Percentiles rank a stretch among this genome's conserved stretches.
phyloP scores from a whole-genome alignment of 2,888 invertebrate species.

The Hedychridium roseum region DNA sequence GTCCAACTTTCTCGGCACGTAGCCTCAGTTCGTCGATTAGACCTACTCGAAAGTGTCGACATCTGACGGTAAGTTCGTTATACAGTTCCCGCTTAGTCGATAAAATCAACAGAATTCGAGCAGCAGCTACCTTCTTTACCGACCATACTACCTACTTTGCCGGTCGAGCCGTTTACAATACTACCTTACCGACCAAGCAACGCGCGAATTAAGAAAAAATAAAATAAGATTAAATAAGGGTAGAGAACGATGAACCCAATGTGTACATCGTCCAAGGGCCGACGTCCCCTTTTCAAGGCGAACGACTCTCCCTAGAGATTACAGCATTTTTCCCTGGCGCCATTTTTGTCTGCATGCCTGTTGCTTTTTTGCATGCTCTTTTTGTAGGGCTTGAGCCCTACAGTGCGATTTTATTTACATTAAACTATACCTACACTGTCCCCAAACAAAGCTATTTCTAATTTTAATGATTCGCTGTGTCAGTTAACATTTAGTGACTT shows the following conservation, averaged over 20 bases:
- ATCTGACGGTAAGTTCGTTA: constrained; percentile 13
- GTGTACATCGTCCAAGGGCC: constrained; percentile 46
- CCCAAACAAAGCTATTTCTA: no score
- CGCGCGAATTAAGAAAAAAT: constrained; percentile 29
- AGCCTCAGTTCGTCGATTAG: constrained; percentile 21
- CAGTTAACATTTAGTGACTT: constrained; percentile 71
- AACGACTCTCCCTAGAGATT: constrained; percentile 50
- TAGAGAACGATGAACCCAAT: constrained; percentile 46
- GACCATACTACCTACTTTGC: not conserved
- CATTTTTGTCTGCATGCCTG: constrained; percentile 19
- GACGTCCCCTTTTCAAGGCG: constrained; percentile 55
- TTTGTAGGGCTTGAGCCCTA: no score
- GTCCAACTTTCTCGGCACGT: constrained; percentile 26
- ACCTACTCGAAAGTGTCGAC: constrained; percentile 14
- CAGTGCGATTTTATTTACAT: no score
- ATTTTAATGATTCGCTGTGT: no score
- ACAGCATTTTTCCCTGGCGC: constrained; percentile 43
- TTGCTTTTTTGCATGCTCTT: no score
- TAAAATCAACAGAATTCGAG: not conserved
- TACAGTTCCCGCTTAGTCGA: constrained; percentile 6
- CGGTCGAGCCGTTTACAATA: not conserved
- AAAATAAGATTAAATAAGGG: constrained; percentile 16
- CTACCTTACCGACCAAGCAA: constrained; percentile 27
- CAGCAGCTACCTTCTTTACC: not conserved
- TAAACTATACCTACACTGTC: no score